Base-by-base conservation (phyloP, 2,113 vertebrate species). In the Leucosticte australis region DNA sequence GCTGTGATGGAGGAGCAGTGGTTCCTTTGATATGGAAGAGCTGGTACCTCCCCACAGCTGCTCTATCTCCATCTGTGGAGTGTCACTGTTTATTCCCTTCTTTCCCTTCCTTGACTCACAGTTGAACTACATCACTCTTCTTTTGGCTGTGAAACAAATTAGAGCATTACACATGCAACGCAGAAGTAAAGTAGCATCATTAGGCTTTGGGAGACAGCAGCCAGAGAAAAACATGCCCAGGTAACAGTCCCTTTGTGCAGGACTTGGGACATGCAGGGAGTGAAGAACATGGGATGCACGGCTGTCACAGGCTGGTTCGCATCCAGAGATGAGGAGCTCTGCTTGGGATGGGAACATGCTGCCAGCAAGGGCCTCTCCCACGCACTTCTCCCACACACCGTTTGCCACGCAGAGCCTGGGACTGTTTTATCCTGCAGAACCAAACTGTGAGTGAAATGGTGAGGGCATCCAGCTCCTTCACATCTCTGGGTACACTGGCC, bases 241-340 rank as follows among this genome's bases (percentile, higher is more conserved):
- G 85, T 47, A 71, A 15, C 18, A 7, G 44, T 3, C 15, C 24
- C 4, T n/a, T 21, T 16, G 44, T 19, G 69, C 35, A 14, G 65
- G 7, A 3, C 10, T 24, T 4, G 50, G 44, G 24, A 28, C 35
- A 0, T 1, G 2, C 1, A 18, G 37, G 37, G 33, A 13, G 1
- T 1, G 18, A 28, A 6, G 47, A 35, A 44, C 2, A 1, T 6
- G 7, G 4, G 8, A 2, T 11, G 26, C 13, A 1, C 0, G 2
- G 52, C 62, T 27, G 47, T 44, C 53, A 4, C 2, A 2, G 63
- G 37, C 53, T 7, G 21, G 16, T 52, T n/a, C n/a, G 30, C 67
- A 27, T 5, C 30, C 3, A 7, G 41, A 39, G 70, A 8, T 5
- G 59, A 44, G 56, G 33, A 52, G 50, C 26, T 57, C 33, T 33